Percentiles rank a stretch among this genome's conserved stretches.
phyloP scores from a whole-genome alignment of 2,888 invertebrate genomes.

The Spodoptera exigua region DNA sequence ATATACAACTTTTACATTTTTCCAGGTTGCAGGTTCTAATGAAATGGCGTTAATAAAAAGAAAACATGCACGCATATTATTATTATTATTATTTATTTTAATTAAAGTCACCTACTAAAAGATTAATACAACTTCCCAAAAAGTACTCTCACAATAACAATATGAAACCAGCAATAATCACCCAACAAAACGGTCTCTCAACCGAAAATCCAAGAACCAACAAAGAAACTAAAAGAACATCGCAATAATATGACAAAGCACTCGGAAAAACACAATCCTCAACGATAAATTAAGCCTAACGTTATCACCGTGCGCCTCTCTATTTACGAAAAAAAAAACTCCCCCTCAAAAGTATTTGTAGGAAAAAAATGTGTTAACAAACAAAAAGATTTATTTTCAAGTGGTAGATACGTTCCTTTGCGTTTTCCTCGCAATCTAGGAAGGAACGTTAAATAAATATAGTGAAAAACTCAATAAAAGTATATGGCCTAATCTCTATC shows the following conservation, averaged over 20 bases:
- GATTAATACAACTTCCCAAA: neutral
- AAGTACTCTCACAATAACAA: neutral
- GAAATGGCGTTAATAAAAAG: too few species aligned
- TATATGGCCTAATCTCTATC: constrained; percentile 88
- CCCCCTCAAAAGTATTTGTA: constrained; percentile 54
- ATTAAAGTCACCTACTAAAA: too few species aligned
- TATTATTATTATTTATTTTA: too few species aligned
- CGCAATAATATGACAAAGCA: constrained; percentile 62
- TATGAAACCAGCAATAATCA: neutral
- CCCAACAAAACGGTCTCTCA: constrained; percentile 33
- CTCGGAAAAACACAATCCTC: constrained; percentile 65
- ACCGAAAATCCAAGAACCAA: constrained; percentile 16
- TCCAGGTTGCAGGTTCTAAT: too few species aligned
- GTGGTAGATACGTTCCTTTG: constrained; percentile 80
- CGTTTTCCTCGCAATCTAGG: constrained; percentile 70
- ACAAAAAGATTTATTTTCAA: constrained; percentile 86
- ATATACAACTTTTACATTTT: too few species aligned
- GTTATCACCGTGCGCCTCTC: constrained; percentile 73
- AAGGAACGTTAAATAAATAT: constrained; percentile 86
- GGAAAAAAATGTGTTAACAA: constrained; percentile 84
- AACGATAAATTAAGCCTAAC: constrained; percentile 78
- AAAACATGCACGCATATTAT: too few species aligned
- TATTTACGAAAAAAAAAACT: constrained; percentile 69
- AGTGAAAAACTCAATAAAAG: constrained; percentile 87
- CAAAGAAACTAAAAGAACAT: constrained; percentile 51